Percentiles rank a stretch among this genome's conserved stretches.
phyloP scores from a whole-genome alignment of 2,113 vertebrate genomes.

The Oryzias melastigma region DNA sequence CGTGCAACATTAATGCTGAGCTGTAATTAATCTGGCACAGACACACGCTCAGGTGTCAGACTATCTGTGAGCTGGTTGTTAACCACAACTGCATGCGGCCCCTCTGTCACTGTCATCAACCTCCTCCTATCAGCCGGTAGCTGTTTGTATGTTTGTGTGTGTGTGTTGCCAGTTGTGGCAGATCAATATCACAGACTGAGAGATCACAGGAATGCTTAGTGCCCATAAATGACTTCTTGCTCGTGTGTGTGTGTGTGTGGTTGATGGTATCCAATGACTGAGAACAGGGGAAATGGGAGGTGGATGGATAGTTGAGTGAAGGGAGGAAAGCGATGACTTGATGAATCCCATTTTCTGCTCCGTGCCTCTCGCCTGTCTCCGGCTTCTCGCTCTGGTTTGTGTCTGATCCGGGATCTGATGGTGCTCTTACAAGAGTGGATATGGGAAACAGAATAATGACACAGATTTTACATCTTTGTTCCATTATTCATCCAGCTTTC shows the following conservation, averaged over 20 bases:
- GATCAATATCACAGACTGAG: conserved; percentile 67
- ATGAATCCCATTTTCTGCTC: conserved; percentile 46
- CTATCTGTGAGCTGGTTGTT: conserved; percentile 37
- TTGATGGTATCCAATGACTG: conserved; percentile 27
- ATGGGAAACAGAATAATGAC: conserved; percentile 11
- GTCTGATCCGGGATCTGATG: conserved; percentile 25
- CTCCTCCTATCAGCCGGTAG: conserved; percentile 22
- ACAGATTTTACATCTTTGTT: conserved; percentile 18
- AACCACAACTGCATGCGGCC: conserved; percentile 30
- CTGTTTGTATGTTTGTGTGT: conserved; percentile 15
- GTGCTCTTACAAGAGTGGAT: conserved; percentile 15
- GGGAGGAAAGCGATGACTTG: conserved; percentile 43
- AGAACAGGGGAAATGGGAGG: conserved; percentile 18
- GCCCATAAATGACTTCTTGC: conserved; percentile 50
- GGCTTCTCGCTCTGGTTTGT: conserved; percentile 11
- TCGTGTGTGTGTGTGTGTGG: conserved; percentile 9
- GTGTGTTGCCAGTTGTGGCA: conserved; percentile 38
- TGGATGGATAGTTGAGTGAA: conserved; percentile 53
- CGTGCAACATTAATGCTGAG: background rate
- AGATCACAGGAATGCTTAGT: conserved; percentile 67
- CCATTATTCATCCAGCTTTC: conserved; percentile 20
- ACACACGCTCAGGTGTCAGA: conserved; percentile 1
- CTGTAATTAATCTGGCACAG: conserved; percentile 3
- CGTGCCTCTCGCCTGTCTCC: conserved; percentile 14
- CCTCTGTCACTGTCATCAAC: conserved; percentile 49